phyloP scores from a whole-genome alignment of 2,888 invertebrate genomes.

The Eristalis tenax region DNA sequence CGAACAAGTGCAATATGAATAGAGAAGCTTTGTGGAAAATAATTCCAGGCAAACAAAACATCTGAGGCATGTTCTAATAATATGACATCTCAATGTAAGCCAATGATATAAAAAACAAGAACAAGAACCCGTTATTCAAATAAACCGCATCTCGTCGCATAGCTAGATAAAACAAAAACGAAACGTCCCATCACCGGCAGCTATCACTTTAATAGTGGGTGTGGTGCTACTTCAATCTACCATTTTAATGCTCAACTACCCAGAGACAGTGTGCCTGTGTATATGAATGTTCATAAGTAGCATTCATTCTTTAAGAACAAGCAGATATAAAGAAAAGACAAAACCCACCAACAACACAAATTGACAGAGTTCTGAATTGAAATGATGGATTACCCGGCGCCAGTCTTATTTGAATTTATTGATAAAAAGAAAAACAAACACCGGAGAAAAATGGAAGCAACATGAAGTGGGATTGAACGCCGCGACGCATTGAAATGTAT shows the following conservation, averaged over 20 bases:
- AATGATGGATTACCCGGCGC: conserved; percentile 74
- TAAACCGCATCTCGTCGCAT: neutral
- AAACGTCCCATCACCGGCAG: conserved; percentile 2
- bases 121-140: neutral
- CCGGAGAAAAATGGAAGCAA: conserved; percentile 20
- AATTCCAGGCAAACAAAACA: neutral
- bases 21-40: neutral
- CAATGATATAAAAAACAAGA: neutral
- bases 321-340: conserved; percentile 10
- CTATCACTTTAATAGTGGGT: conserved; percentile 47
- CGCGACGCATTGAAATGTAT: conserved; percentile 17
- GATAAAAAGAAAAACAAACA: conserved; percentile 56
- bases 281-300: conserved; percentile 7
- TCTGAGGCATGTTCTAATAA: neutral
- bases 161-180: neutral
- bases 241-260: conserved; percentile 55
- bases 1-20: too few species aligned
- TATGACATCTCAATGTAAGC: neutral
- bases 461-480: conserved; percentile 45
- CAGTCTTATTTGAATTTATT: conserved; percentile 72
- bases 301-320: conserved; percentile 38
- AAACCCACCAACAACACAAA: conserved; percentile 52
- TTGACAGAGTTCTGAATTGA: conserved; percentile 65
- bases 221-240: conserved; percentile 65
- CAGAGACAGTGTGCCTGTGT: conserved; percentile 24